phyloP scores from a whole-genome alignment of 2,113 vertebrate species.

The Myotis davidii region DNA sequence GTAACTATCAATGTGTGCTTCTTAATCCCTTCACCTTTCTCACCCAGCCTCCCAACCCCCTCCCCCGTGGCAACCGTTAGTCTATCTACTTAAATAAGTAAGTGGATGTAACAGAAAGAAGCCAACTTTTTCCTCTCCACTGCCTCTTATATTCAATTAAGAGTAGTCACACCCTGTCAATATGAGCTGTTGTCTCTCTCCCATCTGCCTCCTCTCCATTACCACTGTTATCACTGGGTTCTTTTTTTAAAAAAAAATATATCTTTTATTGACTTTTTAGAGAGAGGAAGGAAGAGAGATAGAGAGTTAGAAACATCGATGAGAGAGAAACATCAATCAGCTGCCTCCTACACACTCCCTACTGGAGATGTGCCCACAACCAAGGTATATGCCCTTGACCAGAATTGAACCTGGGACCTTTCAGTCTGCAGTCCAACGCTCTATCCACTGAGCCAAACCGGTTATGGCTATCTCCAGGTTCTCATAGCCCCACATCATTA shows the following conservation, averaged over 20 bases:
- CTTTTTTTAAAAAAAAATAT: no score
- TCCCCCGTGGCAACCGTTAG: neutral
- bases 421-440: no score
- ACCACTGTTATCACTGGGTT: neutral
- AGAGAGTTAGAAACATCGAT: no score
- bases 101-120: neutral
- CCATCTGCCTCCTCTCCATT: neutral
- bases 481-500: neutral
- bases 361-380: no score
- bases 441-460: no score
- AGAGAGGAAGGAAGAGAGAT: no score
- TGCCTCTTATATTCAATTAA: neutral
- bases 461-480: neutral
- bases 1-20: neutral
- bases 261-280: no score
- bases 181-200: neutral
- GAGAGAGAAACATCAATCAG: no score
- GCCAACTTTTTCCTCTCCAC: neutral
- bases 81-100: conserved; percentile 1
- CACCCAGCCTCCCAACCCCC: neutral
- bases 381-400: no score
- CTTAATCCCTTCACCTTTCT: neutral
- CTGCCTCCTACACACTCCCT: no score
- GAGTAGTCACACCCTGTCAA: neutral
- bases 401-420: no score